Base-by-base conservation (phyloP, 2,888 invertebrate genomes). In the Clusia tigrina region DNA sequence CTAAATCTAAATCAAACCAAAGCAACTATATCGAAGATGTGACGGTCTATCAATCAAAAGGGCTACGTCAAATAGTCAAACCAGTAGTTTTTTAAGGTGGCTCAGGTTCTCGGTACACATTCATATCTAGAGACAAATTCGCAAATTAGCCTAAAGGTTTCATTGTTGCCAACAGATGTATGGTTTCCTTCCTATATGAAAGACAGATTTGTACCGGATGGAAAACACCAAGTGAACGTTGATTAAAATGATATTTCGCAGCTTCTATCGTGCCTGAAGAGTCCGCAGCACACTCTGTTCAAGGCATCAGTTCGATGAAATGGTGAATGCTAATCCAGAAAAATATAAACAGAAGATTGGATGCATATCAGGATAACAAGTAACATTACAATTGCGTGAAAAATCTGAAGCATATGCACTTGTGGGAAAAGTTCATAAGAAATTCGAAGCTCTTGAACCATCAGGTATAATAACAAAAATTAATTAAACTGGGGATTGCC, bases 101-200 rank as follows among this genome's bases (percentile, higher is more conserved):
- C 22, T 58, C 60, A 3, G 63, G 60, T 2, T 61, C 56, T 6
- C 56, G 51, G 2, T 66, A 55, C 26, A 55, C 55, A n/a, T 63
- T 66, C 42, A 46, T 66, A 9, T 60, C 63, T 17, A 61, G 61
- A 52, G 46, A 55, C 23, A n/a, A 20, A 56, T 55, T 61, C 37
- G 3, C 17, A 10, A 23, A 54, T 60, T 2, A 32, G 62, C 10
- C 42, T n/a, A n/a, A n/a, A 60, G 37, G 60, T 56, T 1, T 58
- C 62, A 12, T 15, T 67, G 5, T 22, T 60, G 9, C 24, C 55
- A 60, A 24, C 58, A 18, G 46, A 56, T 20, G 51, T 54, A 38
- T 9, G 10, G 9, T 64, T 67, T 53, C 51, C 51, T 12, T 67
- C 67, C 2, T 66, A 67, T 53, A 60, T 62, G 2, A 57, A 60